Evolutionary conservation across 2,113 vertebrate genomes (phyloP), one percentile per base, ranked within the genome.

Genomic region (Lepisosteus osseus): DNA sequence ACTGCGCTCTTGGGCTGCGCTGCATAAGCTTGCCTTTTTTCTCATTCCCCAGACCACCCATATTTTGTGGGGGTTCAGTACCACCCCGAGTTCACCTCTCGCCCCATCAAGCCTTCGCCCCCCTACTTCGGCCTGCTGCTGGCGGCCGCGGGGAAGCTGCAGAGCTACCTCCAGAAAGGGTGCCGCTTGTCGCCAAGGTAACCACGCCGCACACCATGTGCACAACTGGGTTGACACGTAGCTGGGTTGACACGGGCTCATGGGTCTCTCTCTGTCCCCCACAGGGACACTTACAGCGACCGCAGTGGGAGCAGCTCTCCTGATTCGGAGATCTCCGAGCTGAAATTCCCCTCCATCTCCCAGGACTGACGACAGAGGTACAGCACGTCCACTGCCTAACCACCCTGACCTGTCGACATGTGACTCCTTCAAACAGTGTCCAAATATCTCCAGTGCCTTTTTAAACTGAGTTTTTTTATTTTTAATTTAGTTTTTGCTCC

Each of bases 51-150:
- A 99, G 97, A 97, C 65, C 96, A 98, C 17, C 92, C 94, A 0
- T 99, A 97, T 76, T 99, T 98, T 0, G 92, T 97, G 3, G 97
- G 97, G 1, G 96, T 99, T 41, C 97, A 99, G 88, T 99, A 94
- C 68, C 97, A 98, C 72, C 97, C 97, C 0, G 97, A 99, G 80
- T 99, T 99, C 85, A 95, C 96, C 47, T 99, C 97, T 4, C 92
- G 97, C 1, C 97, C 97, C 14, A 98, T 99, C 67, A 98, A 98
- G 57, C 96, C 97, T 0, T 99, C 97, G 0, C 96, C 96, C 0
- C 96, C 96, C 0, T 99, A 99, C 80, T 94, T 97, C 0, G 97
- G 96, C 65, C 87, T 99, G 54, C 87, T 98, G 14, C 81, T 99
- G 82, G 96, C 96, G 0, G 93, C 96, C 2, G 92, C 93, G 0